These are phyloP conservation scores for Aspiorhynchus laticeps DNA, from an alignment of 2,113 vertebrate genomes.

Conservation along the genomic window DNA sequence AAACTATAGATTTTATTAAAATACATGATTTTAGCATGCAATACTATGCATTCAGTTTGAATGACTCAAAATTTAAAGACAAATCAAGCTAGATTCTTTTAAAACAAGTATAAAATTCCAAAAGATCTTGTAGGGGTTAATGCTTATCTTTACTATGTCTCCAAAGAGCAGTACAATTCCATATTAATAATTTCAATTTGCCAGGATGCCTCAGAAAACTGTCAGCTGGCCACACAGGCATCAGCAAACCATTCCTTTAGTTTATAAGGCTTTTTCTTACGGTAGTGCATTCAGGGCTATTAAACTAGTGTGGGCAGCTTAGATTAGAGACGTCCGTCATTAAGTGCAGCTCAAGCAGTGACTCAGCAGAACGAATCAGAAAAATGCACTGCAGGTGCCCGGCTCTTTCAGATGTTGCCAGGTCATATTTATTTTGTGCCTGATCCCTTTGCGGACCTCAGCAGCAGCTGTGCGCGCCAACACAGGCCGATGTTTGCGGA, in stretches of 20 bases:
- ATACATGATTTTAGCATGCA: background rate
- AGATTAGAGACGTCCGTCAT: constrained; percentile 28
- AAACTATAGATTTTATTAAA: background rate
- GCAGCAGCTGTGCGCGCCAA: constrained; percentile 20
- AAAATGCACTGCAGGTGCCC: constrained; percentile 33
- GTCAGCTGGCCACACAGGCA: background rate
- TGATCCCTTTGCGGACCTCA: background rate
- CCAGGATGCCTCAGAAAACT: background rate
- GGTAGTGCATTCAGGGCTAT: background rate
- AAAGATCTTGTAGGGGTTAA: too few species aligned
- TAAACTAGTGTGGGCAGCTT: constrained; percentile 15
- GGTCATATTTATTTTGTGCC: too few species aligned
- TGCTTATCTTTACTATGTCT: background rate
- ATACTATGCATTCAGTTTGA: background rate
- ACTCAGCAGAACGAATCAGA: constrained; percentile 18
- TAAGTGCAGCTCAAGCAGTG: constrained; percentile 34
- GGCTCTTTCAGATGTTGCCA: constrained; percentile 22
- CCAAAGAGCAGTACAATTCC: background rate
- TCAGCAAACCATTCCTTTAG: background rate
- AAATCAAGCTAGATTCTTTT: background rate
- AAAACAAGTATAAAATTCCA: too few species aligned
- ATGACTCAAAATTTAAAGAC: background rate
- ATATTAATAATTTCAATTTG: background rate
- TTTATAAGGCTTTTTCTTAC: background rate
- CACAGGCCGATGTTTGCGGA: background rate